Conservation (phyloP, 2,797 vertebrate species). For the Menidia menidia region DNA sequence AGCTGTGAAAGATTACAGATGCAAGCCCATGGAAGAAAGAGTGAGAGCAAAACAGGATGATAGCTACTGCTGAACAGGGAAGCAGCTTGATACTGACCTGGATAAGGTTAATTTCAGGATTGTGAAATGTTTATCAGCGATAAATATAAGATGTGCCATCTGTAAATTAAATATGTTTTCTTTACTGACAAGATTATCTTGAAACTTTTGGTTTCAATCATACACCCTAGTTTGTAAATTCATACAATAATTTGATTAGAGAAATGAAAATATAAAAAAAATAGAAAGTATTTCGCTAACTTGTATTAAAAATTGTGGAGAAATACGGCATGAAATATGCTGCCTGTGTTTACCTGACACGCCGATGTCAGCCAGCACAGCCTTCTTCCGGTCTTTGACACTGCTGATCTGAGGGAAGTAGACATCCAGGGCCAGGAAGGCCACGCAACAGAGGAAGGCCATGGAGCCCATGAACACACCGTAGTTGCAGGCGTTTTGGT, state of each 20-base stretch:
- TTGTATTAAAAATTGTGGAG: background rate
- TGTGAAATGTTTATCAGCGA: no score
- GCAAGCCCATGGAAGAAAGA: no score
- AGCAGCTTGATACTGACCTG: no score
- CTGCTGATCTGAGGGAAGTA: slow-evolving; percentile 99
- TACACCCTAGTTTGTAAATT: background rate
- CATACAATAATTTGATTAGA: no score
- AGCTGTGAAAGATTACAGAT: no score
- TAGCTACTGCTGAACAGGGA: background rate
- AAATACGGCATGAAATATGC: background rate
- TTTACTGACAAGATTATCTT: no score
- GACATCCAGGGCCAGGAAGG: slow-evolving; percentile 92
- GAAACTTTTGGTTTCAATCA: background rate
- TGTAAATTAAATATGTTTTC: no score
- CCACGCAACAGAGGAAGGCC: slow-evolving; percentile 92
- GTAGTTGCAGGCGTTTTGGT: slow-evolving; percentile 93
- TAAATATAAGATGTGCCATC: no score
- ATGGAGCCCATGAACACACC: slow-evolving; percentile 93
- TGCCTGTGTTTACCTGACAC: slow-evolving; percentile 85
- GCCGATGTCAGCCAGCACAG: slow-evolving; percentile 91
- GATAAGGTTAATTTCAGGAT: no score
- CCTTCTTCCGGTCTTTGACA: slow-evolving; percentile 97
- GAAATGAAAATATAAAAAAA: background rate
- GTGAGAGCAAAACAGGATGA: no score
- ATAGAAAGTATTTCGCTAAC: background rate